These are phyloP conservation scores for Rotaria macrura DNA, from an alignment of 2,888 invertebrate genomes.

Conservation along the genomic window DNA sequence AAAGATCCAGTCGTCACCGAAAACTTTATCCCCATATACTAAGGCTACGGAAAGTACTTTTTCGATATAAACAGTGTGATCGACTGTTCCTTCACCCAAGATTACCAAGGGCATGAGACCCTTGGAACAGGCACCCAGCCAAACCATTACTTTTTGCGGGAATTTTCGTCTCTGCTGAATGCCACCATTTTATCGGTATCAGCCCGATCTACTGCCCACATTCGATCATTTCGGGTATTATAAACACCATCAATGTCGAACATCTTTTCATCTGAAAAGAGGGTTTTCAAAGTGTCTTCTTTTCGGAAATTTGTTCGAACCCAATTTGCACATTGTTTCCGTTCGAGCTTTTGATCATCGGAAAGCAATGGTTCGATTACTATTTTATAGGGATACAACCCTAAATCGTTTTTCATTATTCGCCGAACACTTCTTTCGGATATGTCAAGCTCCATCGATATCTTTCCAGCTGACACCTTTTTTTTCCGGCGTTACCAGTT, in stretches of 20 bases:
- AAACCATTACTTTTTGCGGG: not conserved
- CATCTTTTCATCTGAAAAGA: not conserved
- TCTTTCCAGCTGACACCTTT: too few species aligned
- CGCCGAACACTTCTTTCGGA: too few species aligned
- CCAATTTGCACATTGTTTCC: too few species aligned
- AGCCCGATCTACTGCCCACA: not conserved
- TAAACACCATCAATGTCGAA: not conserved
- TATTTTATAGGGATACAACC: too few species aligned
- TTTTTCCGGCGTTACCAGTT: too few species aligned
- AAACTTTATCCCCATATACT: not conserved
- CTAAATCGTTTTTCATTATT: too few species aligned
- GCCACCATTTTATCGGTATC: not conserved
- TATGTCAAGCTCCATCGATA: too few species aligned
- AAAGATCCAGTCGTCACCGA: not conserved
- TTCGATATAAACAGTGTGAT: not conserved
- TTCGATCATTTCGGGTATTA: not conserved
- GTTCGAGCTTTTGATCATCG: too few species aligned
- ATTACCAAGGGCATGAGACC: not conserved
- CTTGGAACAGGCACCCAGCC: not conserved
- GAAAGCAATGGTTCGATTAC: too few species aligned
- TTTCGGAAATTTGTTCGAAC: not conserved
- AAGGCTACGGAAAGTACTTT: not conserved
- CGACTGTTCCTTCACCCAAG: too few species aligned
- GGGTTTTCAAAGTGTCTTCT: too few species aligned
- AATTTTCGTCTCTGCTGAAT: not conserved